phyloP scores from a whole-genome alignment of 1,140 invertebrate genomes.

The Drosophila leontia region DNA sequence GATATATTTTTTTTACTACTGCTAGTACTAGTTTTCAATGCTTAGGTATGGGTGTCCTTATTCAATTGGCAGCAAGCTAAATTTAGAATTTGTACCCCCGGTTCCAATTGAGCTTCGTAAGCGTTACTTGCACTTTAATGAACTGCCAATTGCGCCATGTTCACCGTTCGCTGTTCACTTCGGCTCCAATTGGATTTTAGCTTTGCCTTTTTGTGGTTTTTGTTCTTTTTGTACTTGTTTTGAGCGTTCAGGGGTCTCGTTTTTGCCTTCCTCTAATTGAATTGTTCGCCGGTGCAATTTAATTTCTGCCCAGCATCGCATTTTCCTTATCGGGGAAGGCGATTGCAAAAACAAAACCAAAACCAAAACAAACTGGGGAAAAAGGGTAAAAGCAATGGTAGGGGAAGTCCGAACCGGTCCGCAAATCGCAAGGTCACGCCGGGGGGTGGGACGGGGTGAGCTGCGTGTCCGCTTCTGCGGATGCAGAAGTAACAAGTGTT shows the following conservation, averaged over 20 bases:
- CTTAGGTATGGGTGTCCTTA: not conserved
- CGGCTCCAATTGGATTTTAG: conserved; percentile 21
- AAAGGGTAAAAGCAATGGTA: conserved; percentile 16
- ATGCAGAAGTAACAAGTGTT: conserved; percentile 61
- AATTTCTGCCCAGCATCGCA: conserved; percentile 58
- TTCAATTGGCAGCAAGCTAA: conserved; percentile 24
- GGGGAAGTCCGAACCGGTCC: conserved; percentile 49
- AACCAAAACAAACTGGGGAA: conserved; percentile 13
- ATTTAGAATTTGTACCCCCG: conserved; percentile 14
- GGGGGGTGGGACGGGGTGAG: conserved; percentile 1
- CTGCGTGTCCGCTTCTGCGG: conserved; percentile 4
- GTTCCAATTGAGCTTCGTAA: conserved; percentile 28
- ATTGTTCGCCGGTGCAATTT: conserved; percentile 65
- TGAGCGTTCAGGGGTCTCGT: not conserved
- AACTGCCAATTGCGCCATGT: conserved; percentile 54
- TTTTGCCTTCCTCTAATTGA: conserved; percentile 62
- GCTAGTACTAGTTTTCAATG: not conserved
- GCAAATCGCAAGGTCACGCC: conserved; percentile 45
- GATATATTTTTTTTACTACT: not conserved
- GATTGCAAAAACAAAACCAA: conserved; percentile 11
- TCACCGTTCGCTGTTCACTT: conserved; percentile 24
- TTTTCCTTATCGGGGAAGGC: conserved; percentile 46
- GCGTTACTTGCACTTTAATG: conserved; percentile 52
- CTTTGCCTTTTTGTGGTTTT: conserved; percentile 5
- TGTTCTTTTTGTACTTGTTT: conserved; percentile 4